Percentiles rank a stretch among this genome's conserved stretches.
These are phyloP conservation scores for Leptopilina syphax DNA, from an alignment of 2,888 invertebrate genomes.

Conservation along the genomic window DNA sequence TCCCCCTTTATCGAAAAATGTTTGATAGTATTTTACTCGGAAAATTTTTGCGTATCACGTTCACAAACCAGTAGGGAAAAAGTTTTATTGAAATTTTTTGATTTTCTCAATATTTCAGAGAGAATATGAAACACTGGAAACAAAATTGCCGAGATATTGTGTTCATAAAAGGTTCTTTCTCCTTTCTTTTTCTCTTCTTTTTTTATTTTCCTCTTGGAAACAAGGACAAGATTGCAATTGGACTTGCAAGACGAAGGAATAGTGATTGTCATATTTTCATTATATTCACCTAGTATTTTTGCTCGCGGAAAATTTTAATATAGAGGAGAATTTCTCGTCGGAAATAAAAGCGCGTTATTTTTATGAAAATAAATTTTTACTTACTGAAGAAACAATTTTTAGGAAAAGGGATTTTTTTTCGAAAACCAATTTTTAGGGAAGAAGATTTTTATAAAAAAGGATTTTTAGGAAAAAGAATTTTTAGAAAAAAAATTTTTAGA, in stretches of 20 bases:
- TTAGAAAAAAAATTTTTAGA: too few relatives aligned
- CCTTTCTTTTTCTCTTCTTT: not conserved
- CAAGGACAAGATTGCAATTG: conserved; percentile 11
- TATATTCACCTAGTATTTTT: too few relatives aligned
- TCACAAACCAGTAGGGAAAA: not conserved
- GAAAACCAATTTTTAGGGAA: too few relatives aligned
- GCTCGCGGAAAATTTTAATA: too few relatives aligned
- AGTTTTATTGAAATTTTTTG: conserved; percentile 10
- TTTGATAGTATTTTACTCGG: not conserved
- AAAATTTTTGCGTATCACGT: not conserved
- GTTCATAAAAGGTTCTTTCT: not conserved
- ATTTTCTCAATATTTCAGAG: not conserved
- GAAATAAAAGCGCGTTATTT: too few relatives aligned
- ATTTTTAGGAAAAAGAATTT: too few relatives aligned
- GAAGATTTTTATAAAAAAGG: not conserved
- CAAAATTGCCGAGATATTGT: conserved; percentile 9
- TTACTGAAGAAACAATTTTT: too few relatives aligned
- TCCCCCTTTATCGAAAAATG: too few relatives aligned
- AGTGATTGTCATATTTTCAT: conserved; percentile 2
- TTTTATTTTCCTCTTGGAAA: not conserved
- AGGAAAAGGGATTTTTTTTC: too few relatives aligned
- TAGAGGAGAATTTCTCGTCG: too few relatives aligned
- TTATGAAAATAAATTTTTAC: too few relatives aligned
- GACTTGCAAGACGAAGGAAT: not conserved
- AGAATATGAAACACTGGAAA: not conserved